Percentiles rank a stretch among this genome's conserved stretches.
These are phyloP conservation scores for Bombyx mandarina DNA, from an alignment of 1,140 invertebrate species.

Conservation along the genomic window DNA sequence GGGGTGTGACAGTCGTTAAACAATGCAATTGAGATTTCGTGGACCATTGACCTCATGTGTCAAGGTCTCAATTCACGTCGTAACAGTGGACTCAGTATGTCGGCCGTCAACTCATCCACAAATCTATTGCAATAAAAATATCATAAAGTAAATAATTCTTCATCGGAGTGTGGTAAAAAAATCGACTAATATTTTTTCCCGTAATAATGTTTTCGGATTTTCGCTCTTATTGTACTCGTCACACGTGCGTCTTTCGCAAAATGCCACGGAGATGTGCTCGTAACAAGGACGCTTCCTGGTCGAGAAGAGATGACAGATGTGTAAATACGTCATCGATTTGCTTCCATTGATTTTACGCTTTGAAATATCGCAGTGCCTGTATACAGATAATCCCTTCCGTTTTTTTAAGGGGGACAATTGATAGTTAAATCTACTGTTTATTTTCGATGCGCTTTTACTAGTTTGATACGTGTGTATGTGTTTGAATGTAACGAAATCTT, in stretches of 20 bases:
- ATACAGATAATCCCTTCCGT: too few species aligned
- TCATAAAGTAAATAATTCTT: not conserved
- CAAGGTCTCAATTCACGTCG: too few species aligned
- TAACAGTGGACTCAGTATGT: too few species aligned
- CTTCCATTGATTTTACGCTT: conserved; percentile 18
- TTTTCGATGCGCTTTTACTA: not conserved
- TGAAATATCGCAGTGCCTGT: too few species aligned
- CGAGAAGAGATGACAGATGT: conserved; percentile 34
- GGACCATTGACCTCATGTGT: too few species aligned
- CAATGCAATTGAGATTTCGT: too few species aligned
- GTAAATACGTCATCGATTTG: conserved; percentile 35
- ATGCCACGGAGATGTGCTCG: conserved; percentile 14
- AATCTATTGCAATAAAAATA: not conserved
- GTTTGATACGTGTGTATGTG: not conserved
- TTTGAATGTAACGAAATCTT: too few species aligned
- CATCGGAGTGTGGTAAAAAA: not conserved
- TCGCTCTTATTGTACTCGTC: conserved; percentile 1
- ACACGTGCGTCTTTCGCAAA: conserved; percentile 23
- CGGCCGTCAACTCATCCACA: too few species aligned
- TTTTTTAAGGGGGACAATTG: not conserved
- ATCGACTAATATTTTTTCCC: not conserved
- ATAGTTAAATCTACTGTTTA: not conserved
- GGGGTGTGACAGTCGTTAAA: too few species aligned
- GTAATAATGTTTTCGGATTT: not conserved
- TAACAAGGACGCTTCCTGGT: conserved; percentile 43